Evolutionary conservation across 2,113 vertebrate species (phyloP), one percentile per base, ranked within the genome.

Genomic region (Elanoides forficatus): DNA sequence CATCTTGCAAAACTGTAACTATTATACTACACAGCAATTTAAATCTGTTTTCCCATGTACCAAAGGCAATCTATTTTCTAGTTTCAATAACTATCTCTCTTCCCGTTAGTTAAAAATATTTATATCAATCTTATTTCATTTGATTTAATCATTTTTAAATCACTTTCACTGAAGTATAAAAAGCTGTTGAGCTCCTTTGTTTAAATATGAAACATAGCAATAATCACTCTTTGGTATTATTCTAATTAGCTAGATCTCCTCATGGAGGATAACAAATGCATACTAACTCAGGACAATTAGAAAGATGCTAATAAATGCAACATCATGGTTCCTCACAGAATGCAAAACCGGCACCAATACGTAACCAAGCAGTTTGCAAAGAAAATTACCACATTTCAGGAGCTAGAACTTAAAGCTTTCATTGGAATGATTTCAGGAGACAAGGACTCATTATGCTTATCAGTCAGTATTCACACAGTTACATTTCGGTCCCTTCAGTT

Each of bases 121-220:
- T 94, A 53, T 94, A 88, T 80, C 71, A 82, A 45, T 92, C 58
- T 82, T 80, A 88, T 82, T 96, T 96, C 66, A 65, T 86, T 96
- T 38, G 58, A 83, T 88, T 94, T 92, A 92, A 90, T 95, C 5
- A 95, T 83, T 96, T 94, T 95, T 25, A 95, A 88, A 93, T 94
- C 76, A 83, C n/a, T 92, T 94, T 52, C 67, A 88, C 58, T 88
- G 79, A 94, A 83, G 50, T 90, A 95, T 34, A 74, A 90, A 92
- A 86, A 82, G 66, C 40, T 66, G 25, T 83, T 91, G 78, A 91
- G 34, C 48, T 93, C 66, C 70, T 90, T 88, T 93, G 22, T 95
- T 94, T 93, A 90, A 92, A 90, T 73, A 96, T 92, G 90, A 96
- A 97, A 93, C 85, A 95, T 12, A 88, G 45, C 62, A 94, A 95